Evolutionary conservation across 2,113 vertebrate species (phyloP), one percentile per base, ranked within the genome.

Genomic region (Osmerus mordax): DNA sequence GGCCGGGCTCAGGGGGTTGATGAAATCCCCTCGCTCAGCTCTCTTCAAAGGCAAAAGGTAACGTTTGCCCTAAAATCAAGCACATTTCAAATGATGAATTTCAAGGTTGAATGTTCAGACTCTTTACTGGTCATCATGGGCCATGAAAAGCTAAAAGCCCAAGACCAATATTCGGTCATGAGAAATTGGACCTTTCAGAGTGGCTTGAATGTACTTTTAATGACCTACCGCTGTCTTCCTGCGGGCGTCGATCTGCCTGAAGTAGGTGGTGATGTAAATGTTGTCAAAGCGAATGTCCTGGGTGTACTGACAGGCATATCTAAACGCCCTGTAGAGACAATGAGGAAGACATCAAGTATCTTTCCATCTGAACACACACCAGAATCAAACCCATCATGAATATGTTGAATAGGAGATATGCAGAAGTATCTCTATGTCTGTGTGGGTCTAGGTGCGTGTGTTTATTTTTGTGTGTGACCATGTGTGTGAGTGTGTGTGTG

Each of bases 211-310:
- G 41, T 9, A 47, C 41, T 47, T 47, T 47, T 47, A 47, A 47
- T 47, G 41, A 47, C 90, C 79, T 73, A 94, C 94, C 80, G 83
- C 80, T 75, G 83, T 82, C 59, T 58, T 81, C 70, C 94, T 91
- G 3, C 93, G 90, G 0, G 86, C 86, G 0, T 95, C 94, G 0
- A 95, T 94, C 65, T 94, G 93, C n/a, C 77, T 70, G 78, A 95
- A 95, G 72, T 95, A 95, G 47, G 91, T 93, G 73, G 91, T 94
- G 69, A 95, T 63, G n/a, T 95, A 95, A 68, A 93, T 55, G 65
- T 95, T 95, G 81, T 95, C 94, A 0, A 93, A 94, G 76, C 78
- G 68, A 25, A 94, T 85, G 21, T 94, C 88, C 6, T 52, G 4
- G 6, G 87, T 90, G 51, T 92, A 95, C 3, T 69, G 68, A 7